Conservation (phyloP, 2,113 vertebrate genomes). For the Eublepharis macularius region DNA sequence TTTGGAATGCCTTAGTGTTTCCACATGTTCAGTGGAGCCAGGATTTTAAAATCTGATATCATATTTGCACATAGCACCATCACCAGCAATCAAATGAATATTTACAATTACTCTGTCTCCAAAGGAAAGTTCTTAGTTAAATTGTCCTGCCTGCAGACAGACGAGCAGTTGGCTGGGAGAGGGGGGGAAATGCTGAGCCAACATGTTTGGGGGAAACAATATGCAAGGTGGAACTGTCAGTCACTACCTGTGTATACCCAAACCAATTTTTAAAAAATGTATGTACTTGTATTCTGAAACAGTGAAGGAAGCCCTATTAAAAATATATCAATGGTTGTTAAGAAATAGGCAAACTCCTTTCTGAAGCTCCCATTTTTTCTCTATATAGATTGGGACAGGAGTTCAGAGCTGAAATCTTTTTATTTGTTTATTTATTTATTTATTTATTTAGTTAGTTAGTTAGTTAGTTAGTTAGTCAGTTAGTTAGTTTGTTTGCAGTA, state of each 20-base stretch:
- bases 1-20: slow-evolving; percentile 21
- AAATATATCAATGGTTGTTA: neutral
- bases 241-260: neutral
- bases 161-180: neutral
- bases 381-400: neutral
- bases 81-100: slow-evolving; percentile 11
- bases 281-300: neutral
- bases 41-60: neutral
- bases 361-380: neutral
- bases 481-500: no score
- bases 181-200: neutral
- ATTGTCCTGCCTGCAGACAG: neutral
- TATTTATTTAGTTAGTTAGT: no score
- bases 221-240: neutral
- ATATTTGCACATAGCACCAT: slow-evolving; percentile 3
- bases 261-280: neutral
- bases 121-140: neutral
- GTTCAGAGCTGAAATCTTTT: neutral
- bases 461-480: no score
- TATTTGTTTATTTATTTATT: no score
- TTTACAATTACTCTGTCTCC: neutral
- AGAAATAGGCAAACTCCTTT: neutral
- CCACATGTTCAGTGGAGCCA: slow-evolving; percentile 9
- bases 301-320: neutral
- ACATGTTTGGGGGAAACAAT: neutral